These are phyloP conservation scores for Petrolisthes manimaculis DNA, from an alignment of 2,888 invertebrate genomes.

Conservation along the genomic window DNA sequence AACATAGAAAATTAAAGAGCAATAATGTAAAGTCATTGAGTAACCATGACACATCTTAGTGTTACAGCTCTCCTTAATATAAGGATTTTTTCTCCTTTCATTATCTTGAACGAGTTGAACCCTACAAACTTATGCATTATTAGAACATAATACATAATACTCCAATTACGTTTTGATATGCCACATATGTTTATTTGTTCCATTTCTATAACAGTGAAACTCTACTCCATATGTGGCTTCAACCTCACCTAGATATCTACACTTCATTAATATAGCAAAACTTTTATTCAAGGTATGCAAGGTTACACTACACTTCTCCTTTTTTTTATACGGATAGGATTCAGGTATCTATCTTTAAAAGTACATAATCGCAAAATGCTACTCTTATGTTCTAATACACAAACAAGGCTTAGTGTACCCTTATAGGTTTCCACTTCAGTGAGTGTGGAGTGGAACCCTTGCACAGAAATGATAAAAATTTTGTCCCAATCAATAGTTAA, in stretches of 20 bases:
- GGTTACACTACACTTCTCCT: not conserved
- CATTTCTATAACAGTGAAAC: slow-evolving; percentile 16
- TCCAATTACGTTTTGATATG: slow-evolving; percentile 4
- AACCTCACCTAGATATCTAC: slow-evolving; percentile 3
- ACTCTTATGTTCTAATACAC: slow-evolving; percentile 16
- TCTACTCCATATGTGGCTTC: slow-evolving; percentile 16
- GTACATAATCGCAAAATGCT: slow-evolving; percentile 5
- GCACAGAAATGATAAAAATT: slow-evolving; percentile 19
- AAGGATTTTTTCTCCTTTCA: slow-evolving; percentile 25
- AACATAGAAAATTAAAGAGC: not conserved
- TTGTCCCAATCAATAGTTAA: slow-evolving; percentile 31
- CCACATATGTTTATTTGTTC: slow-evolving; percentile 12
- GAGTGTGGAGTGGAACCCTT: not conserved
- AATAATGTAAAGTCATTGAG: slow-evolving; percentile 15
- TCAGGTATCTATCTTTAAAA: slow-evolving; percentile 18
- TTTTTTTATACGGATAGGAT: not conserved
- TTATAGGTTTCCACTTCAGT: not conserved
- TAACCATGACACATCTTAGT: slow-evolving; percentile 43
- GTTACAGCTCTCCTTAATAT: slow-evolving; percentile 38
- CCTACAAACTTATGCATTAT: slow-evolving; percentile 37
- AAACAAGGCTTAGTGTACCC: slow-evolving; percentile 13
- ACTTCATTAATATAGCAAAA: not conserved
- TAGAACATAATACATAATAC: slow-evolving; percentile 48
- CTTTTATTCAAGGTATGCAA: slow-evolving; percentile 16
- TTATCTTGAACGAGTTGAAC: not conserved